Evolutionary conservation across 2,888 invertebrate genomes (phyloP).

Genomic region (Beris chalybata): DNA sequence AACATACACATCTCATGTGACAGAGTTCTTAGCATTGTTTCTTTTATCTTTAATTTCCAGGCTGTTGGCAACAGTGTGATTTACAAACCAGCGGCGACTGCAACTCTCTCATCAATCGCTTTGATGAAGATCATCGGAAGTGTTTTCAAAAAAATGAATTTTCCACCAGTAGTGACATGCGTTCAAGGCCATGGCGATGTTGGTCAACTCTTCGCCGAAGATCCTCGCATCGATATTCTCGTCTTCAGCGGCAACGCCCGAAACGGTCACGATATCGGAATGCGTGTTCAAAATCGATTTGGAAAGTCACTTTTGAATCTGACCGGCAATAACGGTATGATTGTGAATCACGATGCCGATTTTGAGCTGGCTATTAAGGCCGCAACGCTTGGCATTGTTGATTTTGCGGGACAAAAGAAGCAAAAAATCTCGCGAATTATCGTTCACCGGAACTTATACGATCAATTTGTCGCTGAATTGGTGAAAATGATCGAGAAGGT

Average conservation of each 20-base stretch:
- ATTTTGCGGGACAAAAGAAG: constrained; percentile 23
- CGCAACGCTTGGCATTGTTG: constrained; percentile 14
- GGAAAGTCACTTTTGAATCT: constrained; percentile 14
- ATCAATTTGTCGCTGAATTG: constrained; percentile 15
- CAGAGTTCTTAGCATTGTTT: background rate
- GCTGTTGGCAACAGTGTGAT: constrained; percentile 22
- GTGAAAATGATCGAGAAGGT: background rate
- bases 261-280: constrained; percentile 18
- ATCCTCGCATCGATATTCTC: constrained; percentile 9
- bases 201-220: constrained; percentile 2
- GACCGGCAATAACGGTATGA: constrained; percentile 6
- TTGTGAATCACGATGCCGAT: constrained; percentile 19
- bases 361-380: constrained; percentile 15
- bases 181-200: constrained; percentile 3
- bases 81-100: constrained; percentile 12
- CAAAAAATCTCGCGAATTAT: constrained; percentile 21
- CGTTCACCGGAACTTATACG: constrained; percentile 8
- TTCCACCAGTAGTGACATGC: constrained; percentile 1
- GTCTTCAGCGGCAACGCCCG: constrained; percentile 3
- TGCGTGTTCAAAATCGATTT: constrained; percentile 20
- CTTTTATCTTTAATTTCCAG: background rate
- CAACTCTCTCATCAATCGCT: constrained; percentile 10
- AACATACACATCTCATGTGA: too few relatives aligned
- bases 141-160: background rate
- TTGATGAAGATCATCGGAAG: constrained; percentile 12